Evolutionary conservation across 1,140 invertebrate genomes (phyloP).

Genomic region (Drosophila tsacasi): DNA sequence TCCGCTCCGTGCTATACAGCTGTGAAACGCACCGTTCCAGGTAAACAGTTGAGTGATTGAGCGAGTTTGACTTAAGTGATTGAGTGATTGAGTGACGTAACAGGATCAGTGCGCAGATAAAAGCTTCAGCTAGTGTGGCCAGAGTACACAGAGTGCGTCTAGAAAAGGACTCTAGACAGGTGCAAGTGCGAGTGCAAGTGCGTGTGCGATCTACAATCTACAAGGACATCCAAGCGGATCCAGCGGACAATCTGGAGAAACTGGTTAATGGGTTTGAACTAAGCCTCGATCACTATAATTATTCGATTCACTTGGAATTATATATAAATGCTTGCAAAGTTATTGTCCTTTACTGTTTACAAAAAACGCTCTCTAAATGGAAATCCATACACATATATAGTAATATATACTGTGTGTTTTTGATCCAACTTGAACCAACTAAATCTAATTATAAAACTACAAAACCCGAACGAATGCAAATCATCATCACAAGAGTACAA

Average conservation of each 20-base stretch:
- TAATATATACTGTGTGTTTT: constrained; percentile 16
- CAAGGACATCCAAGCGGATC: constrained; percentile 16
- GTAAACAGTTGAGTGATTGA: neutral
- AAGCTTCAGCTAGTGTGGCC: constrained; percentile 45
- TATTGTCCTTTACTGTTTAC: constrained; percentile 70
- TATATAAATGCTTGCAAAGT: constrained; percentile 73
- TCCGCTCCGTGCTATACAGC: neutral
- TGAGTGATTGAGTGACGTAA: constrained; percentile 13
- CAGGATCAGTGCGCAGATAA: constrained; percentile 13
- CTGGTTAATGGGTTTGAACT: neutral
- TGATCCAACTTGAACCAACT: constrained; percentile 46
- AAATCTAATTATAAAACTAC: constrained; percentile 49
- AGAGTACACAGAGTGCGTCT: constrained; percentile 28
- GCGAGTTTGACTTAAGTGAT: neutral
- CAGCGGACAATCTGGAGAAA: constrained; percentile 23
- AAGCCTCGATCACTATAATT: constrained; percentile 19
- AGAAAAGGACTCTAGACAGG: constrained; percentile 19
- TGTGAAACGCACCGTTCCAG: constrained; percentile 31
- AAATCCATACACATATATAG: constrained; percentile 12
- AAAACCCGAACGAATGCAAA: constrained; percentile 43
- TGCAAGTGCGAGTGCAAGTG: constrained; percentile 1
- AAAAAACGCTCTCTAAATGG: constrained; percentile 44
- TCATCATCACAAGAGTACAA: constrained; percentile 41
- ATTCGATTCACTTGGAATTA: constrained; percentile 23
- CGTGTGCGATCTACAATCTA: constrained; percentile 11